Conservation (phyloP, 1,140 invertebrate genomes). For the Conus ventricosus region DNA sequence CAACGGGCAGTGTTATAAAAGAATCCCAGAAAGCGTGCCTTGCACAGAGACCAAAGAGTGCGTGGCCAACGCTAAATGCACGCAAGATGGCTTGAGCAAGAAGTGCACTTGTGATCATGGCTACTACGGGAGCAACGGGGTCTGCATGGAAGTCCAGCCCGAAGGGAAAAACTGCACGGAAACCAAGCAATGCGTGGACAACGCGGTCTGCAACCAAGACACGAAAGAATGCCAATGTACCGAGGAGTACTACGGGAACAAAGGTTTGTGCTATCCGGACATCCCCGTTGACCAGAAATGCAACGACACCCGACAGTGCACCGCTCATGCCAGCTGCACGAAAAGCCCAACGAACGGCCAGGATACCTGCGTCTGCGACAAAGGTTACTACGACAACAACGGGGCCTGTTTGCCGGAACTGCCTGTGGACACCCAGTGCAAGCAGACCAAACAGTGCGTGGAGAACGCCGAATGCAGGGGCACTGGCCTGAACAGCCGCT, state of each 20-base stretch:
- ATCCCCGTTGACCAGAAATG: conserved; percentile 23
- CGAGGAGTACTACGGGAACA: conserved; percentile 33
- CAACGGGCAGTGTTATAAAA: conserved; percentile 19
- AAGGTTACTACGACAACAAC: conserved; percentile 36
- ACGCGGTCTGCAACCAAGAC: conserved; percentile 19
- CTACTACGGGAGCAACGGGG: conserved; percentile 31
- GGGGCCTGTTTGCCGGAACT: conserved; percentile 31
- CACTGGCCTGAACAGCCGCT: not conserved
- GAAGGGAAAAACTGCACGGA: conserved; percentile 27
- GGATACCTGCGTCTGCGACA: not conserved
- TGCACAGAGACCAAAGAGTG: conserved; percentile 30
- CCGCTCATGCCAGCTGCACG: conserved; percentile 1
- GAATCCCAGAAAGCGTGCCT: not conserved
- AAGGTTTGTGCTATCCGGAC: conserved; percentile 34
- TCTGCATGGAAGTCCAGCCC: conserved; percentile 9
- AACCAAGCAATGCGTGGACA: conserved; percentile 42
- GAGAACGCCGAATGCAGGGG: conserved; percentile 30
- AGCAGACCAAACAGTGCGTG: conserved; percentile 37
- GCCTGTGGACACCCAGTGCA: conserved; percentile 11
- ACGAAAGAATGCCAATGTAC: conserved; percentile 23
- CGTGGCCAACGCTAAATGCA: conserved; percentile 33
- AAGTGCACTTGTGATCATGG: conserved; percentile 36
- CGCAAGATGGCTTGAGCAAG: not conserved
- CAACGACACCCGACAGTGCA: conserved; percentile 45
- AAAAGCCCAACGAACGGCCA: not conserved